A percentile compares a stretch with the other conserved stretches of the same genome.
Conservation (phyloP, 1,140 invertebrate species). For the Drosophila sp. region DNA sequence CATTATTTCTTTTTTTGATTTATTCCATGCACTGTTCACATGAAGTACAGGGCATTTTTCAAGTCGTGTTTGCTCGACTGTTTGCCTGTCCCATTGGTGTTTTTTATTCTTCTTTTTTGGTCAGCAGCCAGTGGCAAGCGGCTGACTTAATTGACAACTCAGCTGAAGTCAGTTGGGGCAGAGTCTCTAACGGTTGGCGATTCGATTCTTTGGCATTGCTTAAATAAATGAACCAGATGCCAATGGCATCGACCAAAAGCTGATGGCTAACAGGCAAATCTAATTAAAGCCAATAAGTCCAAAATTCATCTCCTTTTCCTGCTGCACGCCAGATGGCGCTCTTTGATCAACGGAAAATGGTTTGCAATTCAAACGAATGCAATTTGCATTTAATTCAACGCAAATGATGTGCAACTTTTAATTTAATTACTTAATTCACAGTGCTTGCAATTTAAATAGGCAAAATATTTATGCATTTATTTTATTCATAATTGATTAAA, state of each 20-base stretch:
- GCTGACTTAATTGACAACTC: slow-evolving; percentile 47
- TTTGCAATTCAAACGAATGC: slow-evolving; percentile 1
- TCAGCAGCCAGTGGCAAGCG: slow-evolving; percentile 12
- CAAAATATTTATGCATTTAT: background rate
- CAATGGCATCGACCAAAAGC: slow-evolving; percentile 30
- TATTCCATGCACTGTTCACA: no score
- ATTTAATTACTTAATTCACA: slow-evolving; percentile 3
- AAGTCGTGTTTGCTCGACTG: no score
- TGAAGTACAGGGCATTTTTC: no score
- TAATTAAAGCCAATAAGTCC: slow-evolving; percentile 53
- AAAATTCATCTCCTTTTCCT: background rate
- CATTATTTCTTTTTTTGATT: no score
- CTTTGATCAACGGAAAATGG: slow-evolving; percentile 39
- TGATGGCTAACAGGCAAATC: slow-evolving; percentile 54
- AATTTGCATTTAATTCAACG: slow-evolving; percentile 2
- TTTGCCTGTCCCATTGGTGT: no score
- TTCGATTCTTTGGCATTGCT: slow-evolving; percentile 5
- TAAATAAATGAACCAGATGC: slow-evolving; percentile 36
- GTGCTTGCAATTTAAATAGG: background rate
- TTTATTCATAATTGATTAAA: background rate
- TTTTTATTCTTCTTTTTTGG: slow-evolving; percentile 14
- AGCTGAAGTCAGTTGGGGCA: slow-evolving; percentile 15
- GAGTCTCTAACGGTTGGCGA: slow-evolving; percentile 12
- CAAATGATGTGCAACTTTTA: background rate
- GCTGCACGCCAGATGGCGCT: slow-evolving; percentile 35